Base-by-base conservation (phyloP, 2,797 vertebrate species). In the Sylvia borin region DNA sequence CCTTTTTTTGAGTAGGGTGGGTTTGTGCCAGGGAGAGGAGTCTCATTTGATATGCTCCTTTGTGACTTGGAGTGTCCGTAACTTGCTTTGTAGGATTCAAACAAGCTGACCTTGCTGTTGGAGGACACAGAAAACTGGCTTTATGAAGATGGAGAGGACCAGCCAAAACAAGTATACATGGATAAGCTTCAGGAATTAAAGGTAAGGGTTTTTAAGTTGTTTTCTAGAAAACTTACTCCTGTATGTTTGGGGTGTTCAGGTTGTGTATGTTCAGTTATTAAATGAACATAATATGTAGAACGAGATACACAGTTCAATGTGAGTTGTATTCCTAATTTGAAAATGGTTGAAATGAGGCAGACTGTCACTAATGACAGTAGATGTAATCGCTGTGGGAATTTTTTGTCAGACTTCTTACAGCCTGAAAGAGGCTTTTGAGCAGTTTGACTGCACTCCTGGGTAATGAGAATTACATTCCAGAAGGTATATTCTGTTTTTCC, bases 111-210 rank as follows among this genome's bases (percentile, higher is more conserved):
- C 11, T 95, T 98, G 94, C 97, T 99, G 97, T 97, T 99, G 91
- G 99, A 99, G 96, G 98, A 99, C 96, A 99, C 98, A 31, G 99
- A 99, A 98, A 99, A 98, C 95, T 99, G 99, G 99, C 98, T 99
- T 90, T 99, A 99, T 95, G 99, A 99, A 97, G 99, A 99, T 60
- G 99, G 99, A 93, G 99, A 99, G 93, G 99, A 99, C 96, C 99
- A 99, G 62, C 98, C 98, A 75, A 99, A 99, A 96, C 98, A 99
- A 86, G 95, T 99, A 34, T 99, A 99, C 75, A 98, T 99, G 97
- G 98, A 99, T 95, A 99, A 99, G 93, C 98, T 99, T 77, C 98
- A 98, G 73, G 99, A 98, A 72, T 98, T 99, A 74, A 99, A 98
- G 98, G 99, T 98, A 96, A 93, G 93, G 9, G 36, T 36, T 25